phyloP scores from a whole-genome alignment of 2,888 invertebrate species.

The Cryptus viduatorius region DNA sequence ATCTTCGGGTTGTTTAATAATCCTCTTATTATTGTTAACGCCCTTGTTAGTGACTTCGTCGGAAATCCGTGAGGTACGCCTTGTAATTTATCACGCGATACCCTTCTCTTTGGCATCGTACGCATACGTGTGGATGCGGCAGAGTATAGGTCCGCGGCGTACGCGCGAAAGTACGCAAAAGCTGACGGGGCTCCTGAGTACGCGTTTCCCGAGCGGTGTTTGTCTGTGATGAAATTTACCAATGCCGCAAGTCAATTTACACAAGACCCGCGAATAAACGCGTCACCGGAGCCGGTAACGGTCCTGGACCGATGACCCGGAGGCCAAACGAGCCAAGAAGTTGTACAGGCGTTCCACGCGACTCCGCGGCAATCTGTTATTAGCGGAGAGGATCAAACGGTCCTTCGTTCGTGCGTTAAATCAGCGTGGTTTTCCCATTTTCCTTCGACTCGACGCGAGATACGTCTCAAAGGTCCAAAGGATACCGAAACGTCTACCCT shows the following conservation, averaged over 20 bases:
- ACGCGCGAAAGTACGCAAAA: constrained; percentile 27
- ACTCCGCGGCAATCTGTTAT: constrained; percentile 60
- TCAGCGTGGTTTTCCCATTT: constrained; percentile 47
- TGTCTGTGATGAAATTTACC: not conserved
- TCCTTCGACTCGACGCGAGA: constrained; percentile 42
- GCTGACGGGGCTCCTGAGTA: not conserved
- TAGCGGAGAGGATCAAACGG: constrained; percentile 67
- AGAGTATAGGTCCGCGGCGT: constrained; percentile 8
- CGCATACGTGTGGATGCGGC: not conserved
- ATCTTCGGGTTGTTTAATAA: constrained; percentile 40
- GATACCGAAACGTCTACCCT: constrained; percentile 32
- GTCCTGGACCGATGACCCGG: not conserved
- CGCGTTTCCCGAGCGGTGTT: not conserved
- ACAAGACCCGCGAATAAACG: not conserved
- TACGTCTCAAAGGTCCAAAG: constrained; percentile 46
- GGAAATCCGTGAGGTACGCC: constrained; percentile 30
- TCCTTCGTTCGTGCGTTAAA: constrained; percentile 53
- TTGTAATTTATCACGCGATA: constrained; percentile 63
- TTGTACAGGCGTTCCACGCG: constrained; percentile 41
- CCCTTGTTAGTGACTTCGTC: constrained; percentile 49
- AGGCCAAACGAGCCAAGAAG: constrained; percentile 31
- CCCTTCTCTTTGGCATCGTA: constrained; percentile 25
- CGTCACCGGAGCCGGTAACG: not conserved
- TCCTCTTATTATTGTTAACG: constrained; percentile 57
- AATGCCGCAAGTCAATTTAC: not conserved